phyloP scores from a whole-genome alignment of 92 coral and sea anemone species.

The Porites cylindrica region DNA sequence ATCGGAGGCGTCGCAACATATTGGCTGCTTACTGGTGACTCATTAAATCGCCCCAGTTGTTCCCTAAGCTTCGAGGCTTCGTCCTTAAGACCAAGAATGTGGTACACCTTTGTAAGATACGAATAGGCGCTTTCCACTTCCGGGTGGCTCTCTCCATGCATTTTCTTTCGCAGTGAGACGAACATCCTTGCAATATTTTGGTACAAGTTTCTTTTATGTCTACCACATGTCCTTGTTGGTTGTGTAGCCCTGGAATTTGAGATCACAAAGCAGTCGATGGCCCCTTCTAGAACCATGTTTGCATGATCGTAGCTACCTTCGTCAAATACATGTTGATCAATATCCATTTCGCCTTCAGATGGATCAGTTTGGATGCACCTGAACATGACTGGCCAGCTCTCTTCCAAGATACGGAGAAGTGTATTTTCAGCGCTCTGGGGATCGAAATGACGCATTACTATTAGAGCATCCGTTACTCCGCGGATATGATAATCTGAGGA shows the following conservation, averaged over 20 bases:
- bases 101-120: not conserved
- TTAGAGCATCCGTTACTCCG: conserved; percentile 5
- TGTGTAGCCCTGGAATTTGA: not conserved
- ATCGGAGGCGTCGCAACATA: too few species aligned
- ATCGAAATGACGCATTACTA: not conserved
- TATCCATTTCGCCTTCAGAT: not conserved
- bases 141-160: too few species aligned
- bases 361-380: not conserved
- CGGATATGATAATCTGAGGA: not conserved
- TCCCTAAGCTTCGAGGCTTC: not conserved
- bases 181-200: too few species aligned
- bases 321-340: not conserved
- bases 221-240: not conserved
- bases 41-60: not conserved
- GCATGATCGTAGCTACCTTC: not conserved
- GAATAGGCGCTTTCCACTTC: not conserved
- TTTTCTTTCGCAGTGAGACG: too few species aligned
- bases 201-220: too few species aligned
- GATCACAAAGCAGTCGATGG: not conserved
- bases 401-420: not conserved
- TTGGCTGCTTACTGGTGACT: not conserved
- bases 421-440: not conserved
- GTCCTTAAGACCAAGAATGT: not conserved
- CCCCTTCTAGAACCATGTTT: not conserved
- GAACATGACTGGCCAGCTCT: conserved; percentile 14